phyloP scores from a whole-genome alignment of 2,888 invertebrate genomes.

The Dicranocentrus wangi region DNA sequence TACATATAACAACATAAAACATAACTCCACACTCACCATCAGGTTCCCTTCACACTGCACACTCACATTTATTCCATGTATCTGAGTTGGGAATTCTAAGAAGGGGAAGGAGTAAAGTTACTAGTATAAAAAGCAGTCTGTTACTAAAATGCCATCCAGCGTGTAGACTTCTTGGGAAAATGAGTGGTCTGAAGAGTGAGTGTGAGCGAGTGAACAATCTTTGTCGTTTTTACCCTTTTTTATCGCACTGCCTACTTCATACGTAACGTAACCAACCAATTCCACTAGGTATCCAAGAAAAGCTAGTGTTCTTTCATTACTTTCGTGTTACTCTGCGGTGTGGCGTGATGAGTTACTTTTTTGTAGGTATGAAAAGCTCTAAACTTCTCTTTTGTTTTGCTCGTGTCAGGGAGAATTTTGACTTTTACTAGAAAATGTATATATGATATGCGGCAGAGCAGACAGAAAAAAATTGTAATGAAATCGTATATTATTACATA shows the following conservation, averaged over 20 bases:
- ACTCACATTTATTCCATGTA: neutral
- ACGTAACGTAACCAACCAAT: neutral
- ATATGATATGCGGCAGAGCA: too few relatives aligned
- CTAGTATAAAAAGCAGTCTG: neutral
- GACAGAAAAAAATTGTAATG: too few relatives aligned
- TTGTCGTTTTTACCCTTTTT: constrained; percentile 34
- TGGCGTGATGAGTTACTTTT: constrained; percentile 58
- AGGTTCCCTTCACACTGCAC: too few relatives aligned
- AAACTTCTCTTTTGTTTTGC: too few relatives aligned
- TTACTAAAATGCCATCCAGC: constrained; percentile 35
- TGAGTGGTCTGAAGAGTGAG: neutral
- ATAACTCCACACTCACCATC: too few relatives aligned
- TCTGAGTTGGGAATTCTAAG: constrained; percentile 32
- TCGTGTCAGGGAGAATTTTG: too few relatives aligned
- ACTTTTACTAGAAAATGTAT: too few relatives aligned
- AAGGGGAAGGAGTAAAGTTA: constrained; percentile 16
- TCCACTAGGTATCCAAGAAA: neutral
- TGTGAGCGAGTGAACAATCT: constrained; percentile 32
- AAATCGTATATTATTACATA: too few relatives aligned
- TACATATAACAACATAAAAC: neutral
- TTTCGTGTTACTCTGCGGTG: constrained; percentile 49
- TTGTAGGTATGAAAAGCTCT: too few relatives aligned
- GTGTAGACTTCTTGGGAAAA: constrained; percentile 47
- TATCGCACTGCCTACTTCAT: neutral
- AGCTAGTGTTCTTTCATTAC: constrained; percentile 22